Conservation (phyloP, 2,797 vertebrate genomes). For the Glossophaga mutica region DNA sequence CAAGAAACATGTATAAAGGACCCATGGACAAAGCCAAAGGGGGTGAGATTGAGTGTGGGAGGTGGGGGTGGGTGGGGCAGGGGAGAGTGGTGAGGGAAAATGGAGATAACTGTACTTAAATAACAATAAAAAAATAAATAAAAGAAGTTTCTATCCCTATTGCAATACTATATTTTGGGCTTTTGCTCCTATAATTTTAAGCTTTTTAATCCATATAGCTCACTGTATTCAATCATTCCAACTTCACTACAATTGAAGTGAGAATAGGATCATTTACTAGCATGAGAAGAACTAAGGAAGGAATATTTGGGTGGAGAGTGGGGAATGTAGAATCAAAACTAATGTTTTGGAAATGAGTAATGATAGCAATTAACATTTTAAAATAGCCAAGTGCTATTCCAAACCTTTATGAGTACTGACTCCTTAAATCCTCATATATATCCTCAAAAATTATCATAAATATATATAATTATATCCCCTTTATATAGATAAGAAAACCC, state of each 20-base stretch:
- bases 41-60: too few species aligned
- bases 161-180: not conserved
- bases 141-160: not conserved
- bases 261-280: not conserved
- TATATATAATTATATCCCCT: not conserved
- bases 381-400: not conserved
- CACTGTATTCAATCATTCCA: not conserved
- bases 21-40: too few species aligned
- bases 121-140: too few species aligned
- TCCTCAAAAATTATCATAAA: not conserved
- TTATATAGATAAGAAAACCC: not conserved
- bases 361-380: not conserved
- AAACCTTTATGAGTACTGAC: not conserved
- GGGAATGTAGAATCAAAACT: not conserved
- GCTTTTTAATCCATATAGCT: not conserved
- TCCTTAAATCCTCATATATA: not conserved
- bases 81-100: too few species aligned
- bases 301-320: not conserved
- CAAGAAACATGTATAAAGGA: too few species aligned
- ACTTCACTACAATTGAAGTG: not conserved
- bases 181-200: not conserved
- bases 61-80: too few species aligned
- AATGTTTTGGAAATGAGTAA: not conserved
- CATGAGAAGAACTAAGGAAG: not conserved
- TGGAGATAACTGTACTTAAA: too few species aligned